Conservation (phyloP, 2,888 invertebrate genomes). For the Lypha dubia region DNA sequence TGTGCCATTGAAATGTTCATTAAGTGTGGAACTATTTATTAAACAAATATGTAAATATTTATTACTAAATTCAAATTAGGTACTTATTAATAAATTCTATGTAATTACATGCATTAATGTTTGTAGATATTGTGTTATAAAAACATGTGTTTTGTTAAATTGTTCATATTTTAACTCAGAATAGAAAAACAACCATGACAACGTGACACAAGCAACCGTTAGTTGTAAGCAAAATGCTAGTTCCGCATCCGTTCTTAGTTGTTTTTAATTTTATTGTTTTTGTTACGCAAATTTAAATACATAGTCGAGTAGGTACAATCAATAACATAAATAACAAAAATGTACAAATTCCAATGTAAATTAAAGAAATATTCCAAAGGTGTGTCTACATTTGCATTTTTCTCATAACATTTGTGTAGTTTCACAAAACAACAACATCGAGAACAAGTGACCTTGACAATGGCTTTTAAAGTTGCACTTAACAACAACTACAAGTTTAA, state of each 20-base stretch:
- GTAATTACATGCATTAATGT: constrained; percentile 49
- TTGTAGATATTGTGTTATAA: constrained; percentile 1
- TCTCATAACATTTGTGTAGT: neutral
- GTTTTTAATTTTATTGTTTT: constrained; percentile 6
- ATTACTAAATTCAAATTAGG: constrained; percentile 29
- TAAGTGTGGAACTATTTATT: constrained; percentile 20
- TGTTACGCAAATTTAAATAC: constrained; percentile 29
- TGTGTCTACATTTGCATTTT: constrained; percentile 47
- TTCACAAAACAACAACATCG: constrained; percentile 18
- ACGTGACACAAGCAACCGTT: constrained; percentile 67
- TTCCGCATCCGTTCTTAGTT: constrained; percentile 67
- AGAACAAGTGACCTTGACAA: constrained; percentile 56
- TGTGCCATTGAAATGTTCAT: constrained; percentile 15
- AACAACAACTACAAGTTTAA: neutral
- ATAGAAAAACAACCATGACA: constrained; percentile 9
- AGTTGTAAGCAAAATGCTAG: constrained; percentile 32
- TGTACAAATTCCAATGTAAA: constrained; percentile 16
- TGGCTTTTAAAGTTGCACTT: constrained; percentile 59
- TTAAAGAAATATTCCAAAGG: constrained; percentile 57
- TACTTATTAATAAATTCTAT: constrained; percentile 20
- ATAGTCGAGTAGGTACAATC: neutral
- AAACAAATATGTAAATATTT: constrained; percentile 9
- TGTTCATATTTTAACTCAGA: constrained; percentile 28
- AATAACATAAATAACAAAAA: constrained; percentile 1
- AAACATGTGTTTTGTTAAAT: constrained; percentile 39